Evolutionary conservation across 2,888 invertebrate species (phyloP).

Genomic region (Tortrix viridana): DNA sequence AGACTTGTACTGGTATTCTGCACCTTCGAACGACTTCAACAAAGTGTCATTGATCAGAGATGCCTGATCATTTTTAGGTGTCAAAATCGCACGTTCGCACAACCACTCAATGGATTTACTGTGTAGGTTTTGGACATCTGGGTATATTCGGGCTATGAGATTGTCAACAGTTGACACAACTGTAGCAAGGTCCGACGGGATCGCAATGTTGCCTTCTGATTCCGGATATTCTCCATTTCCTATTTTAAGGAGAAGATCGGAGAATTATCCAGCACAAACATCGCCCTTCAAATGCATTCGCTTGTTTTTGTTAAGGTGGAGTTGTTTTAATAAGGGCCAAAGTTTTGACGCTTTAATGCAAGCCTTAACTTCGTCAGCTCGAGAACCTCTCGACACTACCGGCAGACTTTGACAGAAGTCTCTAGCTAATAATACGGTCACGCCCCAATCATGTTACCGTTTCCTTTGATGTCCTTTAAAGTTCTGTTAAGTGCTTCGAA

Average conservation of each 20-base stretch:
- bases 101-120: slow-evolving; percentile 1
- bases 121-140: neutral
- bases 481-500: slow-evolving; percentile 38
- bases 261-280: slow-evolving; percentile 32
- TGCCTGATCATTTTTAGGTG: slow-evolving; percentile 20
- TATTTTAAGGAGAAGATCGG: slow-evolving; percentile 40
- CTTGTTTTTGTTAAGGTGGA: slow-evolving; percentile 39
- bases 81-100: slow-evolving; percentile 7
- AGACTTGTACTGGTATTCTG: neutral
- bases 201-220: neutral
- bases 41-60: neutral
- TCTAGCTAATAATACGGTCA: slow-evolving; percentile 36
- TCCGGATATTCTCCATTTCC: slow-evolving; percentile 35
- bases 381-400: slow-evolving; percentile 37
- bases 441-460: slow-evolving; percentile 37
- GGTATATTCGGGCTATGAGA: slow-evolving; percentile 1
- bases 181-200: neutral
- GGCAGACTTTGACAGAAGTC: slow-evolving; percentile 40
- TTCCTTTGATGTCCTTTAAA: slow-evolving; percentile 38
- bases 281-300: slow-evolving; percentile 34
- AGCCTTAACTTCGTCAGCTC: slow-evolving; percentile 43
- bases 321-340: slow-evolving; percentile 29
- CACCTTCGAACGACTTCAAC: neutral
- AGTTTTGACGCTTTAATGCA: slow-evolving; percentile 44
- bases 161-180: neutral